Conservation (phyloP, 2,113 vertebrate genomes). For the Limanda limanda region DNA sequence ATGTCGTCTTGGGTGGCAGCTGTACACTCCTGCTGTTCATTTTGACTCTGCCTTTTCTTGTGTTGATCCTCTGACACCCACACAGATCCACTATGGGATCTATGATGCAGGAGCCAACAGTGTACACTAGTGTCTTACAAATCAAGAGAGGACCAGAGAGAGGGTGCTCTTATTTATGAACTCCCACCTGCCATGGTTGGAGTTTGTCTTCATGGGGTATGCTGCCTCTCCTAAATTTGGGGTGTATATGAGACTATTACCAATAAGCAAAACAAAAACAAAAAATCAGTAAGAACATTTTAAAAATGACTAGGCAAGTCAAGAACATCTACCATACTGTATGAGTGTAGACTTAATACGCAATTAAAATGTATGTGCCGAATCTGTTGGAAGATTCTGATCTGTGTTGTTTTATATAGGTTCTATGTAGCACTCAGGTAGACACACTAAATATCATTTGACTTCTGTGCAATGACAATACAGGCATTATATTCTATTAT, state of each 20-base stretch:
- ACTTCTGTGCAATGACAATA: too few species aligned
- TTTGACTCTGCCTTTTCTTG: slow-evolving; percentile 10
- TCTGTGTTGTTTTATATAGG: too few species aligned
- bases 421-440: too few species aligned
- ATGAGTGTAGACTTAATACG: too few species aligned
- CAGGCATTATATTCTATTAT: too few species aligned
- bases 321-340: too few species aligned
- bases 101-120: neutral
- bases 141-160: slow-evolving; percentile 8
- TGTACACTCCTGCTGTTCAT: neutral
- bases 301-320: too few species aligned
- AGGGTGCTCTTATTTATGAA: slow-evolving; percentile 3
- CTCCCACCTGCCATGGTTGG: neutral
- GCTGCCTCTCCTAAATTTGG: neutral
- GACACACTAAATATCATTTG: too few species aligned
- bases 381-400: too few species aligned
- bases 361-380: too few species aligned
- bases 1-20: neutral
- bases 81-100: slow-evolving; percentile 13
- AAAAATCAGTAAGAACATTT: neutral
- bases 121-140: slow-evolving; percentile 21
- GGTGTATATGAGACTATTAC: neutral
- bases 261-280: neutral
- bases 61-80: slow-evolving; percentile 6
- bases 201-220: neutral